Base-by-base conservation (phyloP, 2,797 vertebrate species). In the Girardinus metallicus region DNA sequence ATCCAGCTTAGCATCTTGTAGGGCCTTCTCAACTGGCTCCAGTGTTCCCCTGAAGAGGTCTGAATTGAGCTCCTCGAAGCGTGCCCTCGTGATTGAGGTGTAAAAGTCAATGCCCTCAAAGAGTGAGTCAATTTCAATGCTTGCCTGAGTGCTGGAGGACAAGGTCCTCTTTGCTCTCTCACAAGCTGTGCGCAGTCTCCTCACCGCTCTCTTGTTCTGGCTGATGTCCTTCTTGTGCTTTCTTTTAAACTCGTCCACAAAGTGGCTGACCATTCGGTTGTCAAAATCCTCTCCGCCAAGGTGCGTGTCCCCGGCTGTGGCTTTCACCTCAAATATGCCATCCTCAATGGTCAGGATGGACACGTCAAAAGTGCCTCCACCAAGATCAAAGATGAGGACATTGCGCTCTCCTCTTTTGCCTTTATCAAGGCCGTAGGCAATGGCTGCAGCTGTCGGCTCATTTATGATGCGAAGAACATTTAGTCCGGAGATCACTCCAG, bases 311-410 rank as follows among this genome's bases (percentile, higher is more conserved):
- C 97, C 97, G 1, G 97, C 97, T 0, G 97, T 99, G 79, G 98
- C 95, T 89, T 98, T 98, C 70, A 98, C 98, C 90, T 99, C 97
- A 88, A 98, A 99, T 89, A 99, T 97, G 73, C 97, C 97, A 0
- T 98, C 97, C 77, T 98, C 97, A 0, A 98, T 99, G 44, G 97
- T 97, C 75, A 98, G 93, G 91, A 98, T 97, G 80, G 97, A 99
- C 36, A 99, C 97, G 15, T 98, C 97, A 0, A 99, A 99, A 44
- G 97, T 98, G 83, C 97, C 97, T 4, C 97, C 97, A 5, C 97
- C 97, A 46, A 98, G 93, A 84, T 99, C 97, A 62, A 99, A 98
- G 90, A 99, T 98, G 53, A 99, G 97, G 57, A 98, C 96, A 0
- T 98, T 98, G 79, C 95, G 95, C 89, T 98, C 97, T 44, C 94